Base-by-base conservation (phyloP, 2,888 invertebrate species). In the Ethmia dodecea region DNA sequence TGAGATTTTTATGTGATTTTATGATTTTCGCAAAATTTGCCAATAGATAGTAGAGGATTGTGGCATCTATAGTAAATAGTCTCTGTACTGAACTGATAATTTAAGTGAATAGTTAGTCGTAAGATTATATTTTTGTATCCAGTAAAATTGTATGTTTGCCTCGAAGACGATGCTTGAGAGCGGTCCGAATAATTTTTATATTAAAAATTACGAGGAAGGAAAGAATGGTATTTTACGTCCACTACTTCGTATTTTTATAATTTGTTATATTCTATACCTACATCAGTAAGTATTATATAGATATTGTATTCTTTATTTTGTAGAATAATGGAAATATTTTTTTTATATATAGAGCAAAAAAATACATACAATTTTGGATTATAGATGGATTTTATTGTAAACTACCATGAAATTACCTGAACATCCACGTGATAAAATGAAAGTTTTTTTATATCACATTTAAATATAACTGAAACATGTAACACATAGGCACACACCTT, bases 261-360 rank as follows among this genome's bases (percentile, higher is more conserved):
- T 60, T 65, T 72, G 69, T 71, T 70, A 68, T 61, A 60, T 62
- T 67, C 66, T 70, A 72, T 70, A 60, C n/a, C n/a, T 59, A 40
- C 47, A 61, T 78, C 73, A 76, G 84, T 83, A 74, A 76, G 84
- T 83, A 81, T 80, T 83, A 78, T 79, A 79, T 69, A 72, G 72
- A 79, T 79, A 81, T 78, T 70, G 57, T 69, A 70, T 74, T 72
- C 65, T 69, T 73, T 77, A 76, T 75, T 76, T 72, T 73, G 60
- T 79, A 80, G 72, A 74, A 55, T 68, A 75, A 74, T 64, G 54
- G 53, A 74, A 68, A 79, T 66, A 74, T 76, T 75, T 79, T 76
- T 71, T 75, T n/a, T n/a, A n/a, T 68, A 64, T 80, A 80, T 80
- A 81, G 76, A 75, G 65, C 77, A 66, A 58, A 67, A 68, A 69